phyloP scores from a whole-genome alignment of 2,113 vertebrate genomes.

The Shinisaurus crocodilurus region DNA sequence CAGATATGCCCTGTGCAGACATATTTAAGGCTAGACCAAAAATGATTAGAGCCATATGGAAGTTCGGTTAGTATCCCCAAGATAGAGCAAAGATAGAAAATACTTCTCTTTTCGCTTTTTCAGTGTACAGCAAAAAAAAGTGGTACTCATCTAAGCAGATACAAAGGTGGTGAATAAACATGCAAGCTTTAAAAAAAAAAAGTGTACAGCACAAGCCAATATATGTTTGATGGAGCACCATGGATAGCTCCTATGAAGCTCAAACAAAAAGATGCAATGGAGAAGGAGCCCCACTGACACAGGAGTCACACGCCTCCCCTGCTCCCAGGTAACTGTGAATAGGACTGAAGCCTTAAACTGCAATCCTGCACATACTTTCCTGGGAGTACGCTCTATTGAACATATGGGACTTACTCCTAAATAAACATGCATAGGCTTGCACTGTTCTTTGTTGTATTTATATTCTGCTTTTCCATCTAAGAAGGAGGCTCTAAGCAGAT shows the following conservation, averaged over 20 bases:
- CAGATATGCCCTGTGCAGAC: conserved; percentile 18
- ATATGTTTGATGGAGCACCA: too few species aligned
- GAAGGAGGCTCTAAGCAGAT: background rate
- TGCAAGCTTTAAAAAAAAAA: background rate
- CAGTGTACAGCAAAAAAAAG: background rate
- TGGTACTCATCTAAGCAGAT: background rate
- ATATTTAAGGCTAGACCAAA: conserved; percentile 39
- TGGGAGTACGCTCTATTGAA: background rate
- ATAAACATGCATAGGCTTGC: background rate
- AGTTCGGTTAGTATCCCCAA: background rate
- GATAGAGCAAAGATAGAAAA: background rate
- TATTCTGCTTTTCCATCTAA: background rate
- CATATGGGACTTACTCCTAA: background rate
- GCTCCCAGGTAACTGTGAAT: background rate
- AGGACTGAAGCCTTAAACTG: background rate
- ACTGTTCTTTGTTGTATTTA: background rate
- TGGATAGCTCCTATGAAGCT: too few species aligned
- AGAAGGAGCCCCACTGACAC: too few species aligned
- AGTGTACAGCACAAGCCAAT: background rate
- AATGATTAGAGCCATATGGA: background rate
- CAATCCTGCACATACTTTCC: background rate
- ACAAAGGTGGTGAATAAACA: background rate
- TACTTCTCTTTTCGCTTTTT: background rate
- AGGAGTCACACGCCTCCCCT: too few species aligned
- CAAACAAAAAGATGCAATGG: too few species aligned